phyloP scores from a whole-genome alignment of 2,888 invertebrate species.

The Gibbula magus region DNA sequence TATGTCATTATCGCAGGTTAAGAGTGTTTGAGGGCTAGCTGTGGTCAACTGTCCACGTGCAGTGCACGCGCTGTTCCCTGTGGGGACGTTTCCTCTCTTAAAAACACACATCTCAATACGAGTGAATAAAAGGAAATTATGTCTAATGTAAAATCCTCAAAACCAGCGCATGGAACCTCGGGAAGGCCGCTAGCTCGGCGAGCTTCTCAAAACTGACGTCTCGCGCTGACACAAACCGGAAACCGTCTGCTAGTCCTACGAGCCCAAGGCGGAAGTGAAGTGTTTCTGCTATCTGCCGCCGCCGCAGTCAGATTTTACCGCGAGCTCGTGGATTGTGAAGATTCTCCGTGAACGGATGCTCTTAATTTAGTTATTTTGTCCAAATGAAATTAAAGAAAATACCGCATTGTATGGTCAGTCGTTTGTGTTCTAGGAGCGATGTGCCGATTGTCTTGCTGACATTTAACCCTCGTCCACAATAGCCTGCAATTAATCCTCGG shows the following conservation, averaged over 20 bases:
- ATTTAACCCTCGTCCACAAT: background rate
- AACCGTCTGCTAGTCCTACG: conserved; percentile 33
- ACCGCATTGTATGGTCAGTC: conserved; percentile 16
- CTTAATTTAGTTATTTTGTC: conserved; percentile 37
- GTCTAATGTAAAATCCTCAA: conserved; percentile 19
- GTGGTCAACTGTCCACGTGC: conserved; percentile 10
- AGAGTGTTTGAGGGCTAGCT: background rate
- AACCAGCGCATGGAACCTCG: background rate
- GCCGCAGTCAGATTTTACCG: conserved; percentile 10
- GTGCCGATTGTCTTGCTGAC: background rate
- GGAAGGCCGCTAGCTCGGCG: background rate
- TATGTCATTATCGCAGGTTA: background rate
- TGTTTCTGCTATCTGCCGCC: conserved; percentile 39
- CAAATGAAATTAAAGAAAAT: conserved; percentile 28
- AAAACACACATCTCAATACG: conserved; percentile 19
- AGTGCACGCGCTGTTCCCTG: background rate
- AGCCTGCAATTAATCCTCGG: conserved; percentile 4
- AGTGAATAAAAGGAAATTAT: conserved; percentile 23
- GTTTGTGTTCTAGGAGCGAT: conserved; percentile 5
- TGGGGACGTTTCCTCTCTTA: conserved; percentile 16
- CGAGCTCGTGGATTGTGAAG: background rate
- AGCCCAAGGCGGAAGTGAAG: conserved; percentile 38
- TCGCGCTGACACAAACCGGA: conserved; percentile 40
- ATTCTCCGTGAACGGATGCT: conserved; percentile 26
- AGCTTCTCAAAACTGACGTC: conserved; percentile 12